Percentiles rank a stretch among this genome's conserved stretches.
phyloP scores from a whole-genome alignment of 1,140 invertebrate species.

The Glomeris maerens region DNA sequence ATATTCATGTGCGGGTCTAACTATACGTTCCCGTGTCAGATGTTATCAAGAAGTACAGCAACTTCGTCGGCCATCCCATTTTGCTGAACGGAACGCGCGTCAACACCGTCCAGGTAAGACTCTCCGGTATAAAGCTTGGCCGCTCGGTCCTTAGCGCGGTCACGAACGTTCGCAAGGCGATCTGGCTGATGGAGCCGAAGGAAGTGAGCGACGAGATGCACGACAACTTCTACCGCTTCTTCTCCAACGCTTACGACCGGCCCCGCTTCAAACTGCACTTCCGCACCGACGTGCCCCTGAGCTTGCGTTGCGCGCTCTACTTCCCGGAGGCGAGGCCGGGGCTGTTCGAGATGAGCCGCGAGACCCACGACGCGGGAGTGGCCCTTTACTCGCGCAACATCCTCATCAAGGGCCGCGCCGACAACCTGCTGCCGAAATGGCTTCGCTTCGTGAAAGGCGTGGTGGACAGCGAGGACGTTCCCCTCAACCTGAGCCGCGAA shows the following conservation, averaged over 20 bases:
- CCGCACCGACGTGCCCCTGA: constrained; percentile 74
- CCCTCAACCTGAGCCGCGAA: constrained; percentile 88
- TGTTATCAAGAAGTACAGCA: constrained; percentile 91
- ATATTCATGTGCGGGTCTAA: background rate
- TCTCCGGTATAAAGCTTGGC: no score
- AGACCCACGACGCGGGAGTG: constrained; percentile 57
- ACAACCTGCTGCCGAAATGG: constrained; percentile 87
- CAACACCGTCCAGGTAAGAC: constrained; percentile 62
- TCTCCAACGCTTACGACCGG: constrained; percentile 66
- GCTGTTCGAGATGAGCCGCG: constrained; percentile 75
- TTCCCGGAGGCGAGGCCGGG: constrained; percentile 67
- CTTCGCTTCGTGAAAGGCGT: constrained; percentile 88
- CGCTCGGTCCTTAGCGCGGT: background rate
- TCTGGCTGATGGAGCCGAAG: constrained; percentile 88
- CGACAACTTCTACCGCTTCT: constrained; percentile 77
- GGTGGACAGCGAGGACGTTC: constrained; percentile 96
- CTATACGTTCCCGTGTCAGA: constrained; percentile 35
- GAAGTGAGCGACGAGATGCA: constrained; percentile 72
- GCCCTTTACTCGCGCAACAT: constrained; percentile 77
- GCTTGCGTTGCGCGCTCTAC: constrained; percentile 79
- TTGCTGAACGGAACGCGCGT: constrained; percentile 72
- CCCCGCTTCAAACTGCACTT: constrained; percentile 74
- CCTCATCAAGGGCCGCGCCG: constrained; percentile 77
- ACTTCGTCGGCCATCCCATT: constrained; percentile 88
- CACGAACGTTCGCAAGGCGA: constrained; percentile 58